Base-by-base conservation (phyloP, 1,140 invertebrate species). In the Scaptomyza hsui region DNA sequence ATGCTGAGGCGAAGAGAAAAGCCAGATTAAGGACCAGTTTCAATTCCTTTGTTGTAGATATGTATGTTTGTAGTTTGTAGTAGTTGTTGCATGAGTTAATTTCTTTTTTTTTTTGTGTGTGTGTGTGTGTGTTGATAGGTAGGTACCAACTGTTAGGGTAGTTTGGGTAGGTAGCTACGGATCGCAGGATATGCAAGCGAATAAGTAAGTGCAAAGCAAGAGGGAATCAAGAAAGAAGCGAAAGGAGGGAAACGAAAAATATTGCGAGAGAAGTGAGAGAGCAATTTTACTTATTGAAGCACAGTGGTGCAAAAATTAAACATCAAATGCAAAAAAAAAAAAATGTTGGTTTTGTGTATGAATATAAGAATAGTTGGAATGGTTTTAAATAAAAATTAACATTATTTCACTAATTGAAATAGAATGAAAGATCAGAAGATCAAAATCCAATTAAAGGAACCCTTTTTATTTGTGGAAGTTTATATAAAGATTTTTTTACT, bases 11-110 rank as follows among this genome's bases (percentile, higher is more conserved):
- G 42, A 62, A 76, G 67, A 76, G 80, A 79, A 80, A 81, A 59
- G 53, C 60, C 68, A 77, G 81, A 86, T 86, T 86, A 86, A 86
- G 81, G 82, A 88, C 74, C 82, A 76, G 82, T 88, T 65, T 16
- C 37, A 35, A 37, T 56, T 88, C 82, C 70, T 85, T 88, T 88
- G 75, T 85, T 88, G 45, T 64, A 45, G n/a, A n/a, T n/a, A n/a
- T n/a, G n/a, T n/a, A n/a, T n/a, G n/a, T n/a, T n/a, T 15, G 68
- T 24, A 35, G 15, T 62, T 41, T 15, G 29, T 19, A 19, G 55
- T 57, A 19, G 55, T 57, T 41, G 53, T 52, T 65, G 53, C 49
- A 39, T 65, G 55, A 64, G 45, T 59, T 60, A 57, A 53, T 75
- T 62, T 70, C 37, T 57, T 47, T 60, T 53, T 39, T 18, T 48